A percentile compares a stretch with the other conserved stretches of the same genome.
Evolutionary conservation across 2,888 invertebrate species (phyloP).

Genomic region (Alitta virens): DNA sequence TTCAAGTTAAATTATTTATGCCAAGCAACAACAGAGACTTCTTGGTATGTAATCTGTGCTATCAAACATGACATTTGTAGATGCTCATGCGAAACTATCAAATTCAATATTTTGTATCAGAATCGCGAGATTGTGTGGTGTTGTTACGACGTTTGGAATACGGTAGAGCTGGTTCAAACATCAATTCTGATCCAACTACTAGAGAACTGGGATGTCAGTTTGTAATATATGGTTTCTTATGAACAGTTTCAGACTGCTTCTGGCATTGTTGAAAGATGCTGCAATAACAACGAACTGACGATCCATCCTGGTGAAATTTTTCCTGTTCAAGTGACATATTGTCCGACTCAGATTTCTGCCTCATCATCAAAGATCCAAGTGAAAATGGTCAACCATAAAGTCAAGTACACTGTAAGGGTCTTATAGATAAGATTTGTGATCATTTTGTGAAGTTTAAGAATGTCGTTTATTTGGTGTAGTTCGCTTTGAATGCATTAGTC

Average conservation of each 20-base stretch:
- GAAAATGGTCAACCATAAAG: constrained; percentile 1
- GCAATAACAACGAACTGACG: constrained; percentile 16
- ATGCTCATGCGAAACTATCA: neutral
- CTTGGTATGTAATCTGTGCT: neutral
- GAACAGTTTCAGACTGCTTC: constrained; percentile 6
- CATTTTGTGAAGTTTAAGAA: no score
- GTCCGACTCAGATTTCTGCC: constrained; percentile 2
- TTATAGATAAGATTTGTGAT: no score
- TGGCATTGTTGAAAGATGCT: constrained; percentile 4
- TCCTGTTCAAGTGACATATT: constrained; percentile 16
- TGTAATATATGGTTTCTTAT: no score
- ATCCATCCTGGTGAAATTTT: constrained; percentile 17
- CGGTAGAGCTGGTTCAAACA: no score
- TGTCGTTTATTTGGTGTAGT: no score
- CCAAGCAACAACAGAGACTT: constrained; percentile 3
- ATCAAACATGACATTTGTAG: neutral
- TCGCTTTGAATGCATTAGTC: no score
- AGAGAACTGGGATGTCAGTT: no score
- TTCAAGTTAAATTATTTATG: constrained; percentile 15
- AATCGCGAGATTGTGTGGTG: no score
- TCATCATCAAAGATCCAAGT: constrained; percentile 13
- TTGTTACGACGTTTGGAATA: no score
- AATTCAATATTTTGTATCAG: no score
- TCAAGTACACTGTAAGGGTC: constrained; percentile 21
- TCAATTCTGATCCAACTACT: no score